Percentiles rank a stretch among this genome's conserved stretches.
phyloP scores from a whole-genome alignment of 1,140 invertebrate genomes.

The Drosophila lacertosa region DNA sequence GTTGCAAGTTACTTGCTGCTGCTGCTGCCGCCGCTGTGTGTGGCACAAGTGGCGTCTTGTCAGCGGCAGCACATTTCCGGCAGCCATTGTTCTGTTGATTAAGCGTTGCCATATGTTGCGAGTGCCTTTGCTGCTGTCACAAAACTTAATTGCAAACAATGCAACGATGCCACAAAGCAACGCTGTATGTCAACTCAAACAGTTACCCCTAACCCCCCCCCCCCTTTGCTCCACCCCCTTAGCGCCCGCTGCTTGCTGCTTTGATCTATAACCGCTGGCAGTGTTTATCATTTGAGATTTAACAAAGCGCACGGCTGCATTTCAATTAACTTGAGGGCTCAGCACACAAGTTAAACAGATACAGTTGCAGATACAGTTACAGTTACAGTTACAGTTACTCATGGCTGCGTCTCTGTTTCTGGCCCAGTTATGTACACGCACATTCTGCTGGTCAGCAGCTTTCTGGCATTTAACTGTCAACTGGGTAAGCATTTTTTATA shows the following conservation, averaged over 20 bases:
- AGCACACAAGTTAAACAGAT: constrained; percentile 64
- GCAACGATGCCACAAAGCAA: constrained; percentile 44
- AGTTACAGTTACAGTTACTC: not conserved
- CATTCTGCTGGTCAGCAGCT: constrained; percentile 9
- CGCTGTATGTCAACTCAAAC: constrained; percentile 44
- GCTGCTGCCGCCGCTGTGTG: too few species aligned
- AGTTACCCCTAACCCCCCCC: too few species aligned
- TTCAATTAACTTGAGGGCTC: constrained; percentile 63
- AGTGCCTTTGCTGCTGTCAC: constrained; percentile 37
- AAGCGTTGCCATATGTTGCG: constrained; percentile 66
- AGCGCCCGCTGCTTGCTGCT: not conserved
- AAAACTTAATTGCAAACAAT: constrained; percentile 76
- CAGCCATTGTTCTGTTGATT: constrained; percentile 69
- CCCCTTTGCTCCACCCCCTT: not conserved
- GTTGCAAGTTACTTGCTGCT: constrained; percentile 1
- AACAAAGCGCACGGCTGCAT: constrained; percentile 62
- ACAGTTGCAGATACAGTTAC: not conserved
- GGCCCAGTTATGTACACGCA: constrained; percentile 54
- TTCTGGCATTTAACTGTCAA: not conserved
- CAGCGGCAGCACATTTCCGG: constrained; percentile 52
- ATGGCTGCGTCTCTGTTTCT: constrained; percentile 1
- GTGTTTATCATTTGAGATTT: constrained; percentile 68
- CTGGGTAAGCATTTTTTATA: not conserved
- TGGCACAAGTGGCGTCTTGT: constrained; percentile 22
- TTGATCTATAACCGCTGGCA: constrained; percentile 23